phyloP scores from a whole-genome alignment of 2,797 vertebrate genomes.

The Halcyon chelicuti region DNA sequence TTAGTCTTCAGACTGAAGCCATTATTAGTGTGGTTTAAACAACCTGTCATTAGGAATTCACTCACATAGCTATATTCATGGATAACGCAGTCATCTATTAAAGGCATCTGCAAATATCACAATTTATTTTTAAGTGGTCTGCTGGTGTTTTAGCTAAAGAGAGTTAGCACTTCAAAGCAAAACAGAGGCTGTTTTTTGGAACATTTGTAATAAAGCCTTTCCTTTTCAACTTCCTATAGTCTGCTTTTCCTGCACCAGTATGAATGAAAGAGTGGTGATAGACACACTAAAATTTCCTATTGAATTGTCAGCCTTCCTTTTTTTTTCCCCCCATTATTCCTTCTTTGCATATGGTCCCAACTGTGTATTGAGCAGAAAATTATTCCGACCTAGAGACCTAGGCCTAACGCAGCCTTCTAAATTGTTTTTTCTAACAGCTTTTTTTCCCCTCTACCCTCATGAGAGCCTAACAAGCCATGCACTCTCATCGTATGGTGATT shows the following conservation, averaged over 20 bases:
- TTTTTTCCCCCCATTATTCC: neutral
- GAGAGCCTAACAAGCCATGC: neutral
- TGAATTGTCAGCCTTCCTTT: neutral
- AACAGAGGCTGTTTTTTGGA: neutral
- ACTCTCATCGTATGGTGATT: constrained; percentile 11
- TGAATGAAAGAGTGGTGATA: neutral
- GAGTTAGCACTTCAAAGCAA: neutral
- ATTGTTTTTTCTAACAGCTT: neutral
- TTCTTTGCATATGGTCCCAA: neutral
- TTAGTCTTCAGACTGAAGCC: neutral
- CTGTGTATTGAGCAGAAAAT: neutral
- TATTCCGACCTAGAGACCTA: constrained; percentile 6
- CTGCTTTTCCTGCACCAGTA: neutral
- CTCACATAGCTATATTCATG: neutral
- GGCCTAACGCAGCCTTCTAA: neutral
- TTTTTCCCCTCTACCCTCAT: neutral
- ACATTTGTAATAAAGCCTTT: neutral
- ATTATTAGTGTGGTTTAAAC: neutral
- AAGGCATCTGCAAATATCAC: neutral
- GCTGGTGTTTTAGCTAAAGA: neutral
- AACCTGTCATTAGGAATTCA: neutral
- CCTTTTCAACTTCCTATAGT: neutral
- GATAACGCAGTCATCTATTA: neutral
- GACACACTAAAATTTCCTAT: neutral
- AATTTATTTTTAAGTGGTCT: neutral